Evolutionary conservation across 2,113 vertebrate species (phyloP).

Genomic region (Pardalotus punctatus): DNA sequence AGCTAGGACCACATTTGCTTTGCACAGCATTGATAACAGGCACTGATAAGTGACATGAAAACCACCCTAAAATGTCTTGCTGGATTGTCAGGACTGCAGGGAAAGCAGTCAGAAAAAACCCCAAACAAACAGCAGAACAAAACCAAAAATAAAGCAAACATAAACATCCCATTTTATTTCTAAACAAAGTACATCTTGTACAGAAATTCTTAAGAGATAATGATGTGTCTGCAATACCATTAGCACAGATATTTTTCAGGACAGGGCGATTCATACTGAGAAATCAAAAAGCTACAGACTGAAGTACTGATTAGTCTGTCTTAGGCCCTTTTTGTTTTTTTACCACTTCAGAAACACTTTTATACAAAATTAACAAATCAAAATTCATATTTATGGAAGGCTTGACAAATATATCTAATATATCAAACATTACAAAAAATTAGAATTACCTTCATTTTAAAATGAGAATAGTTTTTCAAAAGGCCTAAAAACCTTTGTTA

Average conservation of each 20-base stretch:
- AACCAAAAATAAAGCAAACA: neutral
- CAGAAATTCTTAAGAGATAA: neutral
- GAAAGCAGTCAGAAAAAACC: neutral
- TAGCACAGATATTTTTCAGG: neutral
- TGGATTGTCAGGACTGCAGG: neutral
- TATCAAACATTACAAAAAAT: neutral
- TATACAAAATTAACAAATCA: neutral
- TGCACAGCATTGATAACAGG: neutral
- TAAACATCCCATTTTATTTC: neutral
- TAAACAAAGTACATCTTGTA: neutral
- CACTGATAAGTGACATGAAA: neutral
- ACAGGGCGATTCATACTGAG: neutral
- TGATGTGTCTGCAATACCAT: neutral
- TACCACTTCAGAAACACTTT: neutral
- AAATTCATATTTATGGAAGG: neutral
- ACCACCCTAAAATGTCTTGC: neutral
- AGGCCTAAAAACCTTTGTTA: neutral
- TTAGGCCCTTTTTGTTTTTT: neutral
- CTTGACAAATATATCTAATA: neutral
- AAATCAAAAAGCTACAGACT: neutral
- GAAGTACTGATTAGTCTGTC: neutral
- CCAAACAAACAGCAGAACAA: neutral
- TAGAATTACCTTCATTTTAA: neutral
- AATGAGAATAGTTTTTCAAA: neutral
- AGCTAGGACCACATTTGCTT: neutral